Base-by-base conservation (phyloP, 2,888 invertebrate species). In the Drosophila melanosoma region DNA sequence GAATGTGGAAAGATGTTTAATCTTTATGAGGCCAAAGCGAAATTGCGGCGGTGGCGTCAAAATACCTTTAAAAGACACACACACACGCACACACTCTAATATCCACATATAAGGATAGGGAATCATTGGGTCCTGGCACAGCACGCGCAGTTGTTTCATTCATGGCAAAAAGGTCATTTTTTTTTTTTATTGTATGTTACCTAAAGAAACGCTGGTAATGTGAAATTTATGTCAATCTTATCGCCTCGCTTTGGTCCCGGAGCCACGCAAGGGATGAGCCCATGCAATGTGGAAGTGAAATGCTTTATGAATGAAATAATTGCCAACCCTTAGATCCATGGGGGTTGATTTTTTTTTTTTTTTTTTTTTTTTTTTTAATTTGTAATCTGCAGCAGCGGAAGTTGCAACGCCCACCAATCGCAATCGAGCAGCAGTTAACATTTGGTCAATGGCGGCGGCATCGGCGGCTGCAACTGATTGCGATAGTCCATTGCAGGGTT, bases 1-100 rank as follows among this genome's bases (percentile, higher is more conserved):
- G 57, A 80, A 80, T 72, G 90, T 91, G 91, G 89, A 91, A 91
- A 91, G 91, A 92, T 92, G 76, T 83, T 85, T 90, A 90, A 91
- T 91, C 92, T 92, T 90, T 91, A 87, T 79, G 86, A 80, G 80
- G 58, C 68, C 79, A 74, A 53, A 82, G 87, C 84, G 81, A 87
- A 88, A 90, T 81, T 79, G 83, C 79, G 82, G 79, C 73, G 79
- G 74, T 91, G 91, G 91, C 92, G 92, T 91, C 85, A 91, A 91
- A 92, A 89, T 91, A 83, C 89, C 88, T 88, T 76, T 42, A 38
- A 64, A 74, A 69, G 64, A 49, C 57, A 74, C 67, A 70, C 29
- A 75, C 59, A 51, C 59, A 57, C 35, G 48, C 57, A 73, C 67
- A 70, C 29, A 74, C 56, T 48, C 59, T 53, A 23, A 20, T 53